Evolutionary conservation across 1,140 invertebrate species (phyloP).

Genomic region (Hycleus cichorii): DNA sequence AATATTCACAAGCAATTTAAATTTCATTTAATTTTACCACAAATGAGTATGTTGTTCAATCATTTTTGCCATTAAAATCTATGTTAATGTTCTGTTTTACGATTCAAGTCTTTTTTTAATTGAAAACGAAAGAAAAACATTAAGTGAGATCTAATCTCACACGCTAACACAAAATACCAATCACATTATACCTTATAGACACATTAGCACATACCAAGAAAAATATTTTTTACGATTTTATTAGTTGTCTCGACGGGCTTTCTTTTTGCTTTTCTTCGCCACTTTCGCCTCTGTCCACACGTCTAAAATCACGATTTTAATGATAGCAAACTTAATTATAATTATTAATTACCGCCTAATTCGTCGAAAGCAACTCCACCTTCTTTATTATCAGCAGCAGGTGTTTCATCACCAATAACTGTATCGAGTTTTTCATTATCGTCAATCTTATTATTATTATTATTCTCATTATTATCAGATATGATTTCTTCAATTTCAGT

Average conservation of each 20-base stretch:
- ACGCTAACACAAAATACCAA: constrained; percentile 15
- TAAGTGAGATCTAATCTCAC: constrained; percentile 20
- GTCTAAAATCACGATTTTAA: constrained; percentile 23
- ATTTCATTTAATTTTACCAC: background rate
- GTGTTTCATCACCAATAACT: constrained; percentile 30
- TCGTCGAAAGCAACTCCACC: constrained; percentile 54
- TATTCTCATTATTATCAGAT: constrained; percentile 23
- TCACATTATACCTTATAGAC: constrained; percentile 21
- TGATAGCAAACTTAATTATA: background rate
- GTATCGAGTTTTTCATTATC: constrained; percentile 30
- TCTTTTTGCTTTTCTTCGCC: constrained; percentile 39
- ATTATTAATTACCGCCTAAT: constrained; percentile 51
- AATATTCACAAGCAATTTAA: background rate
- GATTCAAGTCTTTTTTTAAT: constrained; percentile 11
- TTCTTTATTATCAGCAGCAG: constrained; percentile 24
- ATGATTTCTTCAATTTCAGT: constrained; percentile 4
- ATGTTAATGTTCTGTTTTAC: background rate
- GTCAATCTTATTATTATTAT: constrained; percentile 27
- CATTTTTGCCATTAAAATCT: background rate
- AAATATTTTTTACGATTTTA: background rate
- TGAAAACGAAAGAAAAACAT: background rate
- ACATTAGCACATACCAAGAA: background rate
- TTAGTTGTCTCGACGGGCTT: constrained; percentile 37
- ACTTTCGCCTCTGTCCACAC: constrained; percentile 37
- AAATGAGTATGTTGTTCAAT: background rate